phyloP scores from a whole-genome alignment of 2,888 invertebrate genomes.

The Fissipunctia ypsillon region DNA sequence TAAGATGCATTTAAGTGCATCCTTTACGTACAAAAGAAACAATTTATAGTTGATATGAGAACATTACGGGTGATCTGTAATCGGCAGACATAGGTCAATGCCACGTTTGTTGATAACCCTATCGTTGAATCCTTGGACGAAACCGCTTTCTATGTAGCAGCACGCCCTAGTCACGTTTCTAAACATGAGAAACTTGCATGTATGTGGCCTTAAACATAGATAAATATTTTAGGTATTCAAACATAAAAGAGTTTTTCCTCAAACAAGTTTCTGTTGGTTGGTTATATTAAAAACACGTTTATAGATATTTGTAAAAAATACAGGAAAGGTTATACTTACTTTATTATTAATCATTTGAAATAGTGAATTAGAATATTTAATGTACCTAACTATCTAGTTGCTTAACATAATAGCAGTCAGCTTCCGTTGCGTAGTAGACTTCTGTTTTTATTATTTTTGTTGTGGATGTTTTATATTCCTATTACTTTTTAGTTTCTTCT shows the following conservation, averaged over 20 bases:
- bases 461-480: background rate
- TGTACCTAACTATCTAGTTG: background rate
- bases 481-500: background rate
- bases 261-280: constrained; percentile 1
- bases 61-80: constrained; percentile 39
- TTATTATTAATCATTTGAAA: background rate
- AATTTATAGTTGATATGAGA: constrained; percentile 33
- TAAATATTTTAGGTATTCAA: background rate
- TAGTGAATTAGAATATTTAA: background rate
- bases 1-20: constrained; percentile 48
- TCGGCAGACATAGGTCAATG: constrained; percentile 39
- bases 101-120: constrained; percentile 55
- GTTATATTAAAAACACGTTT: constrained; percentile 9
- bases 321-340: constrained; percentile 5
- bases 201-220: background rate
- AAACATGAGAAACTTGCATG: constrained; percentile 11
- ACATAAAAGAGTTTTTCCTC: background rate
- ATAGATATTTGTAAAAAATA: background rate
- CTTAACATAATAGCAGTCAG: background rate
- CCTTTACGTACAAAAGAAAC: constrained; percentile 36
- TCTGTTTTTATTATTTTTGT: background rate
- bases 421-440: background rate
- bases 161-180: constrained; percentile 38
- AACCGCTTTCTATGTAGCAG: constrained; percentile 24
- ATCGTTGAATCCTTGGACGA: constrained; percentile 43